Percentiles rank a stretch among this genome's conserved stretches.
Evolutionary conservation across 2,888 invertebrate species (phyloP).

Genomic region (Archaeoteleia sp.): DNA sequence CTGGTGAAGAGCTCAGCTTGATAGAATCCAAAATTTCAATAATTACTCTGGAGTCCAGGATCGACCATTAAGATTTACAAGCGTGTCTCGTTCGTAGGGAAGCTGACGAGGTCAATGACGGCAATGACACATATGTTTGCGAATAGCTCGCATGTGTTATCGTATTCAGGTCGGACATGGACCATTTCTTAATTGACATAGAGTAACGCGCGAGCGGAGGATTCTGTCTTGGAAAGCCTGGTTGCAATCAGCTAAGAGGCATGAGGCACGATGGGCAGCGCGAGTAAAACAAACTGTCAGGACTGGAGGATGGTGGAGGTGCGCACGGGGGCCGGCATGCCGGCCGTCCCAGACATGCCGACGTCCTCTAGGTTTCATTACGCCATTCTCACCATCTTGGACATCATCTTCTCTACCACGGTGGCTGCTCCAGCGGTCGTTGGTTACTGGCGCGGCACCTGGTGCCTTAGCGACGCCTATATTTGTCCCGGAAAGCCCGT

Average conservation of each 20-base stretch:
- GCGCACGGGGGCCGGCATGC: slow-evolving; percentile 82
- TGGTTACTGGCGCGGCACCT: slow-evolving; percentile 90
- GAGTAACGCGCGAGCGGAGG: slow-evolving; percentile 9
- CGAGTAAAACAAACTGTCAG: slow-evolving; percentile 56
- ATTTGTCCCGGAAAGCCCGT: slow-evolving; percentile 80
- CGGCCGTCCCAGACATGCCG: slow-evolving; percentile 79
- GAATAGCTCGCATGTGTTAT: slow-evolving; percentile 17
- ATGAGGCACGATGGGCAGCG: slow-evolving; percentile 60
- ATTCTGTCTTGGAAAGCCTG: slow-evolving; percentile 25
- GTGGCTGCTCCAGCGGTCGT: slow-evolving; percentile 89
- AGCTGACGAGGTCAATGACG: slow-evolving; percentile 38
- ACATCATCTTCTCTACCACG: slow-evolving; percentile 82
- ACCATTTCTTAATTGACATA: slow-evolving; percentile 40
- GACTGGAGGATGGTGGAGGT: slow-evolving; percentile 74
- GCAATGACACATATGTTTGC: slow-evolving; percentile 39
- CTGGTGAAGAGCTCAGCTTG: too few species aligned
- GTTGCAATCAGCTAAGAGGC: slow-evolving; percentile 1
- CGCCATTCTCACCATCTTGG: slow-evolving; percentile 81
- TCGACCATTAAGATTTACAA: too few species aligned
- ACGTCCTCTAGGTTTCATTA: slow-evolving; percentile 72
- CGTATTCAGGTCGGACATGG: slow-evolving; percentile 49
- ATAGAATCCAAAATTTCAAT: too few species aligned
- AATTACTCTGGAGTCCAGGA: too few species aligned
- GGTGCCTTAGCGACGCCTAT: slow-evolving; percentile 86
- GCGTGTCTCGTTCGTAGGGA: too few species aligned